Conservation (phyloP, 2,888 invertebrate genomes). For the Gonocerus acuteangulatus region DNA sequence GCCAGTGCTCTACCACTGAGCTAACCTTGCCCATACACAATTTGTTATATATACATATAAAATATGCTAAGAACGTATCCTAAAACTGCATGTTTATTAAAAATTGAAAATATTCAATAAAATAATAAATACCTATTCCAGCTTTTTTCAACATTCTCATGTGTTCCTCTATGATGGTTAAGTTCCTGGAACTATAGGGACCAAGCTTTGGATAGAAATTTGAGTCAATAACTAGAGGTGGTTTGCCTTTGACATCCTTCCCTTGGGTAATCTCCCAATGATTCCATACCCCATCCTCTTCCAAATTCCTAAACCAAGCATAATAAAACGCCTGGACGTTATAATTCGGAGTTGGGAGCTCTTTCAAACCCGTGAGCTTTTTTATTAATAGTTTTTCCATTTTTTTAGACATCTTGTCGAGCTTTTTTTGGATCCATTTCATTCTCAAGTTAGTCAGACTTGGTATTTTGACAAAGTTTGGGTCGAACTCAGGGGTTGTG, state of each 20-base stretch:
- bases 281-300: conserved; percentile 41
- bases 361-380: conserved; percentile 21
- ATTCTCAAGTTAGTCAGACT: conserved; percentile 36
- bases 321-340: conserved; percentile 44
- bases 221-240: conserved; percentile 48
- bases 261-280: conserved; percentile 42
- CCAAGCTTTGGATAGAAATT: conserved; percentile 50
- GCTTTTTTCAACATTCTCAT: conserved; percentile 53
- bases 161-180: conserved; percentile 49
- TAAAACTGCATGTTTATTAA: too few species aligned
- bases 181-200: conserved; percentile 49
- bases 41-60: too few species aligned
- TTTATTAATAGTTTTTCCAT: conserved; percentile 38
- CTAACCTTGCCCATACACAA: too few species aligned
- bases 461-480: neutral
- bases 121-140: conserved; percentile 46
- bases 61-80: too few species aligned
- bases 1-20: too few species aligned
- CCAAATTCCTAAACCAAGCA: conserved; percentile 41
- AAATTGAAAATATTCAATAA: too few species aligned
- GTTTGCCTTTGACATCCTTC: conserved; percentile 43
- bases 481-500: too few species aligned
- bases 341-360: conserved; percentile 38
- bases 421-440: conserved; percentile 40
- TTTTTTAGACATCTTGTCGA: conserved; percentile 40